phyloP scores from a whole-genome alignment of 2,888 invertebrate genomes.

The Melangyna quadrimaculata region DNA sequence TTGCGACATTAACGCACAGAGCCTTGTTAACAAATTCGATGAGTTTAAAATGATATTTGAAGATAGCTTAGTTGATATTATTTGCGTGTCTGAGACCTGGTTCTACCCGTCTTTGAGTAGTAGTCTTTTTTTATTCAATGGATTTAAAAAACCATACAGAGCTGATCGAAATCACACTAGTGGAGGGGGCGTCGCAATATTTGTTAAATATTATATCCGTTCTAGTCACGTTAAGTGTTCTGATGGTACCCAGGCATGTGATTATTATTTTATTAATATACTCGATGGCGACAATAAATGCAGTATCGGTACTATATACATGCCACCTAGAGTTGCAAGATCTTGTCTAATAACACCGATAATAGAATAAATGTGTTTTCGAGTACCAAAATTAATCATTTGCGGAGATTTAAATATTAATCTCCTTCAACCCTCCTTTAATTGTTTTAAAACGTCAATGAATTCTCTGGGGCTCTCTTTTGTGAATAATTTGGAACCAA shows the following conservation, averaged over 20 bases:
- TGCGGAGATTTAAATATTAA: neutral
- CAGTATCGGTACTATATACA: neutral
- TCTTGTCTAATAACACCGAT: neutral
- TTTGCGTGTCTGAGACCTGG: neutral
- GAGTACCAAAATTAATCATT: neutral
- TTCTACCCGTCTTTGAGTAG: neutral
- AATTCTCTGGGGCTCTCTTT: no score
- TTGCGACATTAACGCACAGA: neutral
- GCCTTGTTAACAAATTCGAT: neutral
- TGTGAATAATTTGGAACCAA: no score
- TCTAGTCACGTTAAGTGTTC: neutral
- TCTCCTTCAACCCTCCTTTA: neutral
- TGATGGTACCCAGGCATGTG: neutral
- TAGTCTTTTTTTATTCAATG: neutral
- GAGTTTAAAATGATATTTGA: no score
- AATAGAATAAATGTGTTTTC: neutral
- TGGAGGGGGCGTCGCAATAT: neutral
- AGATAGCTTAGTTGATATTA: no score
- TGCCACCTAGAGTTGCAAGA: neutral
- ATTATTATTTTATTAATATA: no score
- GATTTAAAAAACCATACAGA: conserved; percentile 2
- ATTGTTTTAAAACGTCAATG: no score
- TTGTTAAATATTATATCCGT: neutral
- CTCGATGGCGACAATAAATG: neutral
- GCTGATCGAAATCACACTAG: conserved; percentile 1